Percentiles rank a stretch among this genome's conserved stretches.
Conservation (phyloP, 2,113 vertebrate species). For the Phalacrocorax carbo region DNA sequence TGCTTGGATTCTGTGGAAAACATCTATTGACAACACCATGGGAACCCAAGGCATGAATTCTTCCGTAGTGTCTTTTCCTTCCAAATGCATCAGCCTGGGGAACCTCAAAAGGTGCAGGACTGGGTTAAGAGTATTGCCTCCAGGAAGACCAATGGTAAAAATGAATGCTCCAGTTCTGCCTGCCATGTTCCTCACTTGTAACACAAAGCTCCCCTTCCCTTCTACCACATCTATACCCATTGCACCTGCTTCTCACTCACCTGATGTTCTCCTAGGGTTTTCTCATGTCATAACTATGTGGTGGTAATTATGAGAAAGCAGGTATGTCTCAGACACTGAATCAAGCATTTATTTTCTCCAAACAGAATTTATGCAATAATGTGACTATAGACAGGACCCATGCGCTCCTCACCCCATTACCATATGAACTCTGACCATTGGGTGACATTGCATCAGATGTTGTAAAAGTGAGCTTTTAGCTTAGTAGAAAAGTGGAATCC, state of each 20-base stretch:
- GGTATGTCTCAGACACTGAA: background rate
- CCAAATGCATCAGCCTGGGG: background rate
- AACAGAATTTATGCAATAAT: background rate
- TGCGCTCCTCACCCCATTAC: background rate
- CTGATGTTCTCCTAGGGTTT: background rate
- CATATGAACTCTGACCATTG: rapidly evolving
- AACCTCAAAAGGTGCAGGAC: background rate
- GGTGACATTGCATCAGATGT: background rate
- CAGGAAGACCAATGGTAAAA: background rate
- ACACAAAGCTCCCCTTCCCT: background rate
- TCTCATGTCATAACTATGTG: background rate
- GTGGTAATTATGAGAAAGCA: background rate
- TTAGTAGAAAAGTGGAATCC: background rate
- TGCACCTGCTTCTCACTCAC: background rate
- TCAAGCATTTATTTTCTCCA: background rate
- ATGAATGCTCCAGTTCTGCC: background rate
- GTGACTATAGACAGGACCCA: no score
- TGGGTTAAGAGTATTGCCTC: background rate
- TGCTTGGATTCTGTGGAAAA: slow-evolving; percentile 11
- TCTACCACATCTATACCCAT: background rate
- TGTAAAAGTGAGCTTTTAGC: background rate
- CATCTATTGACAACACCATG: background rate
- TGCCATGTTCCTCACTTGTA: background rate
- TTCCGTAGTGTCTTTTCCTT: background rate
- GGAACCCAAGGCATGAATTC: background rate